Conservation (phyloP, 2,888 invertebrate species). For the Cheilosia pagana region DNA sequence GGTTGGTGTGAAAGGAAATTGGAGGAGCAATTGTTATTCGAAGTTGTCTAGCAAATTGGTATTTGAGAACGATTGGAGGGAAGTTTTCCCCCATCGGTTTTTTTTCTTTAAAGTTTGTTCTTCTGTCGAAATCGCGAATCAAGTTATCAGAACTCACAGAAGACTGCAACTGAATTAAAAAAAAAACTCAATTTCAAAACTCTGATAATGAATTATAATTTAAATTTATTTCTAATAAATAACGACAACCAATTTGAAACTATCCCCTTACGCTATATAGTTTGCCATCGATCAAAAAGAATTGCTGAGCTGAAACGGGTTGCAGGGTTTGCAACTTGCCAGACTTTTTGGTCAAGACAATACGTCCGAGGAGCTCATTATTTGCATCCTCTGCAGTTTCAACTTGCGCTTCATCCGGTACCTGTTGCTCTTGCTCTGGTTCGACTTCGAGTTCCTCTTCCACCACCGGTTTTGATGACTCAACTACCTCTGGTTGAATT, state of each 20-base stretch:
- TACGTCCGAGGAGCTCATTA: neutral
- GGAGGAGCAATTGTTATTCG: constrained; percentile 3
- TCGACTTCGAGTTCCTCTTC: neutral
- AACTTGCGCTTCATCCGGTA: neutral
- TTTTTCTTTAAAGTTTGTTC: neutral
- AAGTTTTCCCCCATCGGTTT: neutral
- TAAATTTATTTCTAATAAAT: neutral
- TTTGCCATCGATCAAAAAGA: constrained; percentile 3
- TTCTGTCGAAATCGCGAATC: no score
- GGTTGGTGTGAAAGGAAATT: constrained; percentile 10
- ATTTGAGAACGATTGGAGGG: neutral
- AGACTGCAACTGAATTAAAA: no score
- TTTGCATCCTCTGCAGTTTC: neutral
- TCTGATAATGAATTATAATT: neutral
- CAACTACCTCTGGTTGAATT: neutral
- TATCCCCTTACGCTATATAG: neutral
- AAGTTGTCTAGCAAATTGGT: neutral
- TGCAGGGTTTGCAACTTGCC: neutral
- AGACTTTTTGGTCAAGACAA: neutral
- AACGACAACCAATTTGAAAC: neutral
- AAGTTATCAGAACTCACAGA: no score
- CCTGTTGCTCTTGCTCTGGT: neutral
- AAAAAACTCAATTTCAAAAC: no score
- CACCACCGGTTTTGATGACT: neutral
- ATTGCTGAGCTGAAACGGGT: neutral